Evolutionary conservation across 2,797 vertebrate species (phyloP).

Genomic region (Gallinago solitaria): DNA sequence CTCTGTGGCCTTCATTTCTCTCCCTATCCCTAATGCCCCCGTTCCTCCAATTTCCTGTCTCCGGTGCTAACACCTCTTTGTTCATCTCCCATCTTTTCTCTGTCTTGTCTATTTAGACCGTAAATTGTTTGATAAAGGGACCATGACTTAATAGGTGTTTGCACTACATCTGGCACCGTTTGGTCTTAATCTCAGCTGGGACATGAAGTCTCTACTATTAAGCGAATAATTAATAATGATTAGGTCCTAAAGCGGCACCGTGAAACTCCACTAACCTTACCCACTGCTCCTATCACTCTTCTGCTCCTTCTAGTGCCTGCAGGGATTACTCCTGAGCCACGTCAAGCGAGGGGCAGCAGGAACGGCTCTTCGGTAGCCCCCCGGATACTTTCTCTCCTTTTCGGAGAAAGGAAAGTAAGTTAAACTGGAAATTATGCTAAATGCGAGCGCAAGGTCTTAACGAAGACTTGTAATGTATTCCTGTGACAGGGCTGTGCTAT

Average conservation of each 20-base stretch:
- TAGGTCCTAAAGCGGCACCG: slow-evolving; percentile 30
- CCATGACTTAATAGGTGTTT: slow-evolving; percentile 68
- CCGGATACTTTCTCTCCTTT: background rate
- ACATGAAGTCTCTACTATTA: slow-evolving; percentile 42
- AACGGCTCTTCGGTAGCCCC: background rate
- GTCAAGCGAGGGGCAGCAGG: rapidly evolving
- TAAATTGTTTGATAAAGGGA: slow-evolving; percentile 66
- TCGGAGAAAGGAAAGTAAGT: slow-evolving; percentile 21
- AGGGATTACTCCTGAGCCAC: background rate
- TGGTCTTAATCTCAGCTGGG: slow-evolving; percentile 57
- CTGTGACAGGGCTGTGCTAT: slow-evolving; percentile 50
- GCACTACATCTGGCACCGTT: slow-evolving; percentile 57
- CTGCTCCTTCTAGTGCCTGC: background rate
- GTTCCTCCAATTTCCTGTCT: slow-evolving; percentile 43
- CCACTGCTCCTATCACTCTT: background rate
- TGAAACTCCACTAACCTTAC: slow-evolving; percentile 35
- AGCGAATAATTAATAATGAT: slow-evolving; percentile 56
- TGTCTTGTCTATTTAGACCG: slow-evolving; percentile 51
- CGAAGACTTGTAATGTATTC: slow-evolving; percentile 57
- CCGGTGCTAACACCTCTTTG: slow-evolving; percentile 23
- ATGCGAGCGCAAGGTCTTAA: slow-evolving; percentile 21
- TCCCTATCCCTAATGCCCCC: background rate
- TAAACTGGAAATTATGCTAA: slow-evolving; percentile 58
- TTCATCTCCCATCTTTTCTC: slow-evolving; percentile 65
- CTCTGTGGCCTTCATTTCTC: background rate